Conservation (phyloP, 2,113 vertebrate genomes). For the Pluvianellus socialis region DNA sequence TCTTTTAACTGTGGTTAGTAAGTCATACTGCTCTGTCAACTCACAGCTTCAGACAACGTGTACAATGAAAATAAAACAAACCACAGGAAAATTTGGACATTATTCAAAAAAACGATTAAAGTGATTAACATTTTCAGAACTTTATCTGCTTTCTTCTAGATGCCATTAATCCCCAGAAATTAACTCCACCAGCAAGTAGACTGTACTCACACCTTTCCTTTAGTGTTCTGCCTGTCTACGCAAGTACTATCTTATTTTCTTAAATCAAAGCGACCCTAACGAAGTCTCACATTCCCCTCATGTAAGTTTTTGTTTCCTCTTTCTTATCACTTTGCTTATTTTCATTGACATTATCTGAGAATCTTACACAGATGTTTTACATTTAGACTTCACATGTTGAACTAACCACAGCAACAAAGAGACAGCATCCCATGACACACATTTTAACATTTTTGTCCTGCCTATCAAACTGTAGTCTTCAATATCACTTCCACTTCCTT, state of each 20-base stretch:
- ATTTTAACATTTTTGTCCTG: background rate
- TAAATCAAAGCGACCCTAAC: background rate
- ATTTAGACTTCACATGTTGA: background rate
- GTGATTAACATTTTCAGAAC: background rate
- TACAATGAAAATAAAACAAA: background rate
- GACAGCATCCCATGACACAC: background rate
- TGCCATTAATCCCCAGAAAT: background rate
- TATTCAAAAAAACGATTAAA: constrained; percentile 3
- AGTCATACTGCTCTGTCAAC: background rate
- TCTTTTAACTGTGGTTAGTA: background rate
- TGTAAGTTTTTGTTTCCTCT: background rate
- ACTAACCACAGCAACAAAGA: background rate
- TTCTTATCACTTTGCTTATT: background rate
- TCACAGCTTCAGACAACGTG: background rate
- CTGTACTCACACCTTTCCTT: background rate
- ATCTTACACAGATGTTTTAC: background rate
- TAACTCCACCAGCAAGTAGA: background rate
- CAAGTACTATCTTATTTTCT: background rate
- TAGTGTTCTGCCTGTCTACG: background rate
- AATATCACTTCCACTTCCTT: background rate
- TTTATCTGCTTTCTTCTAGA: background rate
- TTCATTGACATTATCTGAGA: background rate
- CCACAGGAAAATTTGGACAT: background rate
- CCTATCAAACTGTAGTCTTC: background rate
- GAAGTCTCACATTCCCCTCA: background rate